phyloP scores from a whole-genome alignment of 2,113 vertebrate species.

The Stercorarius parasiticus region DNA sequence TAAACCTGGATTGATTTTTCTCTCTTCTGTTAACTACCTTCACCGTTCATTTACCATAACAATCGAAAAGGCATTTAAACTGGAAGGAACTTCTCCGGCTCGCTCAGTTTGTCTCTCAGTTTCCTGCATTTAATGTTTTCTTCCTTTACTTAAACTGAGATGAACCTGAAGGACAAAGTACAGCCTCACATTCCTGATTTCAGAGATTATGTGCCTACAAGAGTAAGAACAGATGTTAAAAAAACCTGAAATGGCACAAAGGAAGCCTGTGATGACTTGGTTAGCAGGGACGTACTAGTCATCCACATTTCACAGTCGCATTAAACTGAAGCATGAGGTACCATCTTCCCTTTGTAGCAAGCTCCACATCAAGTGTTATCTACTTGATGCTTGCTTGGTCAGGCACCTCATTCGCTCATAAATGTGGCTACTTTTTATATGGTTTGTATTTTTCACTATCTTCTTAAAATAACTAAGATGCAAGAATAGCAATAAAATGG shows the following conservation, averaged over 20 bases:
- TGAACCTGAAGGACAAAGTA: not conserved
- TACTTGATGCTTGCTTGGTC: not conserved
- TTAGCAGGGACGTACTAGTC: not conserved
- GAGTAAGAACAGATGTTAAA: not conserved
- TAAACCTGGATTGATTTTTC: not conserved
- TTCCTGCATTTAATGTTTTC: not conserved
- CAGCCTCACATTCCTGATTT: not conserved
- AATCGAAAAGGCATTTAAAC: not conserved
- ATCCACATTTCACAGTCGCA: not conserved
- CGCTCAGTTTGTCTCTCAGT: not conserved
- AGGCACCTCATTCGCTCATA: not conserved
- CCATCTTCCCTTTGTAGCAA: not conserved
- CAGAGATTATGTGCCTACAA: not conserved
- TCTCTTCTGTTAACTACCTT: not conserved
- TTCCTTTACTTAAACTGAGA: not conserved
- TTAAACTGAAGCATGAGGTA: not conserved
- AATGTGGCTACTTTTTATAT: rapidly evolving
- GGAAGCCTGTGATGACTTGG: not conserved
- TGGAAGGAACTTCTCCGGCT: not conserved
- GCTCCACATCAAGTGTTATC: not conserved
- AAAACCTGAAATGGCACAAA: not conserved
- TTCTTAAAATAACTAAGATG: not conserved
- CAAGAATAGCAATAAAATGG: not conserved
- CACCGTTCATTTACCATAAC: not conserved
- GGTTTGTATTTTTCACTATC: not conserved